These are phyloP conservation scores for Drosophila incognita DNA, from an alignment of 2,888 invertebrate species.

Conservation along the genomic window DNA sequence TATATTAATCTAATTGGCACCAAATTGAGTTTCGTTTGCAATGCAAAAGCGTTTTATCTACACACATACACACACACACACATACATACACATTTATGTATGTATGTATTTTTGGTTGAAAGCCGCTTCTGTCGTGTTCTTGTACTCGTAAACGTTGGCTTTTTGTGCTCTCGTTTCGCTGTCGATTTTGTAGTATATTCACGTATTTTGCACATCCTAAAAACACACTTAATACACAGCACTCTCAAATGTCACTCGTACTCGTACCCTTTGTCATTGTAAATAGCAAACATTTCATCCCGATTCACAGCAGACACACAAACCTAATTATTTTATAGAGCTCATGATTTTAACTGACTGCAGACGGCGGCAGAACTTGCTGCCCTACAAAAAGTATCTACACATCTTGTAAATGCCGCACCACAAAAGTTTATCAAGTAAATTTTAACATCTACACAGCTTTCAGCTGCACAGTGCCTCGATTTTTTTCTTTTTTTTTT, in stretches of 20 bases:
- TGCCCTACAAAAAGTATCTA: conserved; percentile 18
- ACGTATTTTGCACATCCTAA: conserved; percentile 61
- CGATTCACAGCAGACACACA: conserved; percentile 26
- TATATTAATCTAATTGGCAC: conserved; percentile 62
- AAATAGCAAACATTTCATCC: conserved; percentile 63
- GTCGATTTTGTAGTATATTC: conserved; percentile 33
- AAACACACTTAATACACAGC: conserved; percentile 55
- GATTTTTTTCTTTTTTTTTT: neutral
- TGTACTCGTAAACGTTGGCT: conserved; percentile 38
- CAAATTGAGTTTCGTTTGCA: conserved; percentile 61
- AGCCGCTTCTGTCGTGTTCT: conserved; percentile 50
- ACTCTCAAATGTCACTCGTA: conserved; percentile 35
- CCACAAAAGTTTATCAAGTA: conserved; percentile 41
- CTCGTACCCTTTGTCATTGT: conserved; percentile 50
- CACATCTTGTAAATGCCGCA: conserved; percentile 46
- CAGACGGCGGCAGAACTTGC: conserved; percentile 16
- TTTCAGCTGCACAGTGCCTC: conserved; percentile 43
- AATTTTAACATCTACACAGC: conserved; percentile 65
- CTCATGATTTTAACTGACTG: conserved; percentile 46
- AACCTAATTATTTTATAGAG: conserved; percentile 75
- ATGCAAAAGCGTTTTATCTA: conserved; percentile 48
- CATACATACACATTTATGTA: conserved; percentile 2
- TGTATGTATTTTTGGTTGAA: conserved; percentile 43
- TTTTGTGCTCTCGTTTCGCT: conserved; percentile 35
- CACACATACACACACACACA: conserved; percentile 15